Evolutionary conservation across 1,140 invertebrate species (phyloP), one percentile per base, ranked within the genome.

Genomic region (Drosophila arizonae): DNA sequence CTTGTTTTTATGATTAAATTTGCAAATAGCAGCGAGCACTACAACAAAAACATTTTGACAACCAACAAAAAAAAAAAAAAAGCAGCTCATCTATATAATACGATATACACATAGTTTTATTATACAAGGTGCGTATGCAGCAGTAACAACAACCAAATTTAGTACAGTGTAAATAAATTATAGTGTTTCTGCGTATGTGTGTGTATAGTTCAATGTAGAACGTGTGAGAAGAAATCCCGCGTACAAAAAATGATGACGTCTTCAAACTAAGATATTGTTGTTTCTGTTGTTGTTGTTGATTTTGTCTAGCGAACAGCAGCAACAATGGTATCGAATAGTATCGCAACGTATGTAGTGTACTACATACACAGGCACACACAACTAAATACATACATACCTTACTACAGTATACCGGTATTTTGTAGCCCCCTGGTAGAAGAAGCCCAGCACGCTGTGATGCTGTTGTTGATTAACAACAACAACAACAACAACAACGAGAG

Each of bases 1-100:
- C 79, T 86, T 86, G 82, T 87, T 86, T 86, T 87, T 86, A 84
- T 86, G 82, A 87, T 86, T 87, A 87, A 87, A 86, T 77, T 39
- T 86, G 82, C 82, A 82, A 86, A 87, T 84, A 86, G 60, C 82
- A 87, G 51, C 72, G 56, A 79, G 61, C 58, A 62, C 76, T 76
- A 79, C 62, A 80, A 71, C 56, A 76, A 70, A 86, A 70, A 86
- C 72, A 71, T 74, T 39, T 77, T 61, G 68, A 58, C 69, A 77
- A 48, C 61, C 56, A 24, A 24, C 21, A 65, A 75, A 78, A 33
- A 33, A 9, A 33, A 33, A 9, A 10, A 33, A 33, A 9, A 78
- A 77, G 67, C 68, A 70, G 74, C 62, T 77, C 51, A 71, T 75
- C 30, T 66, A 62, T 63, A 77, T 76, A 77, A 71, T 51, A 68